Evolutionary conservation across 1,140 invertebrate genomes (phyloP).

Genomic region (Helicoverpa armigera): DNA sequence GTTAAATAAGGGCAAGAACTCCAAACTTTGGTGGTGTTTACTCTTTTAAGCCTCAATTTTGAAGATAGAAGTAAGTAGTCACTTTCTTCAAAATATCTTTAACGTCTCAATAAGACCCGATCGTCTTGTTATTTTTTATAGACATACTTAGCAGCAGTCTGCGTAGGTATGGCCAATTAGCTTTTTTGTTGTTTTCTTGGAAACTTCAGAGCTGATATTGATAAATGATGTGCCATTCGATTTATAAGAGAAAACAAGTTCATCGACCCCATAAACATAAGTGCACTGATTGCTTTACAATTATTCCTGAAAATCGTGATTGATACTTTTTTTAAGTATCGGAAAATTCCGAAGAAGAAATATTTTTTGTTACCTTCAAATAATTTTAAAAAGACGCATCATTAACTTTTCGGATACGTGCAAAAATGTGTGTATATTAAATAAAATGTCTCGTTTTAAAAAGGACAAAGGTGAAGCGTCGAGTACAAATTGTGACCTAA

Average conservation of each 20-base stretch:
- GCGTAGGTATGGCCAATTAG: conserved; percentile 23
- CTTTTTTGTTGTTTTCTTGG: conserved; percentile 23
- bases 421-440: conserved; percentile 5
- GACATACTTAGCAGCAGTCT: not conserved
- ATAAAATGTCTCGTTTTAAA: conserved; percentile 23
- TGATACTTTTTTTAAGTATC: too few species aligned
- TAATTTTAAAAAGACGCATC: too few species aligned
- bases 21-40: too few species aligned
- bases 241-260: conserved; percentile 7
- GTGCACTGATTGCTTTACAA: not conserved
- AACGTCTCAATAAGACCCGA: conserved; percentile 2
- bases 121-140: conserved; percentile 42
- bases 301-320: not conserved
- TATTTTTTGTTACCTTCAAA: too few species aligned
- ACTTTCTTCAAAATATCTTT: not conserved
- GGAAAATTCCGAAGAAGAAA: too few species aligned
- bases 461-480: conserved; percentile 33
- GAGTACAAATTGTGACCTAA: conserved; percentile 28
- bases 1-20: too few species aligned
- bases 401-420: not conserved
- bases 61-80: not conserved
- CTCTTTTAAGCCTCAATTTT: too few species aligned
- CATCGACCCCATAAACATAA: not conserved
- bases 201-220: conserved; percentile 14
- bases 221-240: conserved; percentile 32